Base-by-base conservation (phyloP, 2,888 invertebrate species). In the Thalpophila matura region DNA sequence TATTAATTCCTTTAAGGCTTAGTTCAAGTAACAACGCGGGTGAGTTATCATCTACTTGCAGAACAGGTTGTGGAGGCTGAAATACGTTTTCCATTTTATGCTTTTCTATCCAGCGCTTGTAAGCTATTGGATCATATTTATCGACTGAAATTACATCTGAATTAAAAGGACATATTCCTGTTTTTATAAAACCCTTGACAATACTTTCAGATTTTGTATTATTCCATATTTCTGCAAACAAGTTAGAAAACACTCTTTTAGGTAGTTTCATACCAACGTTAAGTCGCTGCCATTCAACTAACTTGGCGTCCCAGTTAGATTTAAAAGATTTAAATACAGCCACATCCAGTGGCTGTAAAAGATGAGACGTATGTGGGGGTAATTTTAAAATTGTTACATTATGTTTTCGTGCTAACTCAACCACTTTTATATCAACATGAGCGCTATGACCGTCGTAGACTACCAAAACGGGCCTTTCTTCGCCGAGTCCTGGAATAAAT, bases 401-500 rank as follows among this genome's bases (percentile, higher is more conserved):
- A 50, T 3, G 6, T 43, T 58, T 58, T 50, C 9, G 47, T 10
- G 47, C 49, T 9, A 49, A 26, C 31, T 49, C 29, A 26, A 49
- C 40, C 33, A 49, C 57, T 14, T 24, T 47, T 5, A 22, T 29
- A 40, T 38, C 12, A 14, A 47, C 46, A 14, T 56, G 56, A 1
- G 38, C 53, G n/a, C 29, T 46, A 12, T 55, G 45, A n/a, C 37
- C 45, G 5, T 55, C 45, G 33, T 49, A 49, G n/a, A n/a, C n/a
- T n/a, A n/a, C n/a, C n/a, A n/a, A n/a, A n/a, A n/a, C n/a, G n/a
- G 85, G 86, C 24, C 83, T 35, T 43, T 84, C 79, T 40, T 77
- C 55, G 7, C 84, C 83, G 0, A 82, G 22, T 46, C 5, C 53
- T 45, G 81, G 83, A 24, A 86, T 77, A 3, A 87, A 16, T 45